A percentile compares a stretch with the other conserved stretches of the same genome.
These are phyloP conservation scores for Nineta flava DNA, from an alignment of 2,888 invertebrate species.

Conservation along the genomic window DNA sequence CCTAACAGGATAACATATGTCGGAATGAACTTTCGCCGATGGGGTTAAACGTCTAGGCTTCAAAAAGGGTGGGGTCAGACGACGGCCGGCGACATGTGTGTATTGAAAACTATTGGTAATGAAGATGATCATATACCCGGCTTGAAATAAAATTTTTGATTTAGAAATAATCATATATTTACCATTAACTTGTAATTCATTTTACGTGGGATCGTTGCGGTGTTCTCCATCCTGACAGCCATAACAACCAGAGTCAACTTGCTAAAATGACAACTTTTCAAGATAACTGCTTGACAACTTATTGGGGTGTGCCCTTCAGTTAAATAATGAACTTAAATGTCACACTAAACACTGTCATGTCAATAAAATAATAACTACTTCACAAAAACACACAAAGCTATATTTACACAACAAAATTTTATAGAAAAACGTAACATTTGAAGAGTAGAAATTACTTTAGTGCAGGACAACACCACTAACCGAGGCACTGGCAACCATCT, in stretches of 20 bases:
- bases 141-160: background rate
- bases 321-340: background rate
- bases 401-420: constrained; percentile 3
- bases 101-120: background rate
- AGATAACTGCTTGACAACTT: background rate
- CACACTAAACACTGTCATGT: constrained; percentile 5
- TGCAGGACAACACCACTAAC: constrained; percentile 6
- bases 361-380: constrained; percentile 1
- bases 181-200: constrained; percentile 7
- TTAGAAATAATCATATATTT: background rate
- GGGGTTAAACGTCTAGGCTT: constrained; percentile 7
- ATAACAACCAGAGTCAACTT: constrained; percentile 1
- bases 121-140: background rate
- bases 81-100: constrained; percentile 6
- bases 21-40: constrained; percentile 5
- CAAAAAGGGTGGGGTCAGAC: constrained; percentile 8
- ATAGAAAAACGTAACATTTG: constrained; percentile 6
- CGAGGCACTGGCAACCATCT: constrained; percentile 8
- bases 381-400: background rate
- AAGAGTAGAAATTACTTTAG: constrained; percentile 4
- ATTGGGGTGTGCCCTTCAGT: constrained; percentile 6
- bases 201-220: constrained; percentile 5
- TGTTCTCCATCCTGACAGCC: constrained; percentile 8
- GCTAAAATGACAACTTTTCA: constrained; percentile 2
- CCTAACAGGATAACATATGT: background rate